phyloP scores from a whole-genome alignment of 1,140 invertebrate species.

The Dendrolimus kikuchii region DNA sequence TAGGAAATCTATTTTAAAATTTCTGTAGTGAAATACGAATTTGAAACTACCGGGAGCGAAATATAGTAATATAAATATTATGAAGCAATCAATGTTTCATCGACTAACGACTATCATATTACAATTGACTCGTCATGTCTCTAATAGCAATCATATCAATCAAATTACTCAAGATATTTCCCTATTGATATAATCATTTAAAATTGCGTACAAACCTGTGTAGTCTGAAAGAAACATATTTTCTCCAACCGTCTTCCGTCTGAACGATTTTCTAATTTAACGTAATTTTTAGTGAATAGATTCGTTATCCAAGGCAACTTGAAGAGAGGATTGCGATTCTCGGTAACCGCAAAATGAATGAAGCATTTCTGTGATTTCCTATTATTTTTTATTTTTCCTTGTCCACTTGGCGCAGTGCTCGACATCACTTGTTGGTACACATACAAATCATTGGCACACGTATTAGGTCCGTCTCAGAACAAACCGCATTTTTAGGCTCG shows the following conservation, averaged over 20 bases:
- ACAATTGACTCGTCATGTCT: not conserved
- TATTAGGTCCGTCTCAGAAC: too few species aligned
- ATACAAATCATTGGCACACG: too few species aligned
- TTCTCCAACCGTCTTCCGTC: conserved; percentile 14
- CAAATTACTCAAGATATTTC: conserved; percentile 6
- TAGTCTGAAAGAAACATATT: conserved; percentile 18
- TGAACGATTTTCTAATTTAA: conserved; percentile 26
- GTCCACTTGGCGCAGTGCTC: too few species aligned
- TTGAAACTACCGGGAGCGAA: too few species aligned
- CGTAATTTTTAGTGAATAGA: conserved; percentile 25
- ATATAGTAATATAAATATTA: too few species aligned
- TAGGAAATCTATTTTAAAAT: too few species aligned
- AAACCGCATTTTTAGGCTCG: too few species aligned
- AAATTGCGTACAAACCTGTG: conserved; percentile 11
- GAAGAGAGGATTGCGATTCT: not conserved
- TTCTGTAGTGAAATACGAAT: too few species aligned
- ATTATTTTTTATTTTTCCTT: too few species aligned
- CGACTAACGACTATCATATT: too few species aligned
- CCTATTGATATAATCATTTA: conserved; percentile 11
- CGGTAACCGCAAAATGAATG: not conserved
- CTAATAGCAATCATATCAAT: not conserved
- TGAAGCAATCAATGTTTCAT: not conserved
- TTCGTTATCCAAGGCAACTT: conserved; percentile 12
- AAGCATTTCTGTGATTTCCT: not conserved
- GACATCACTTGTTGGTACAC: too few species aligned